These are phyloP conservation scores for Aleiodes testaceus DNA, from an alignment of 2,888 invertebrate genomes.

Conservation along the genomic window DNA sequence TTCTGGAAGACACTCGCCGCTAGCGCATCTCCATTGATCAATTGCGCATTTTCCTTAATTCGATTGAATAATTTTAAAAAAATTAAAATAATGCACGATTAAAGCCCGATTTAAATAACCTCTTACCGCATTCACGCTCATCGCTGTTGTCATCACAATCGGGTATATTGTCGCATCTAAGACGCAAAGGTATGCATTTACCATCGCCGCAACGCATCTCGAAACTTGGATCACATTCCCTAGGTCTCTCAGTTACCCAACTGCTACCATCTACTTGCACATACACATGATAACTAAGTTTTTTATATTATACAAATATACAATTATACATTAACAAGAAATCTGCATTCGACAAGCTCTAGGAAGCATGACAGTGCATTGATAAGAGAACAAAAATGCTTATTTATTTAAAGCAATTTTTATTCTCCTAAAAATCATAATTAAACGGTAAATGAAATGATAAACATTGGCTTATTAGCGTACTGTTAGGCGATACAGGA, in stretches of 20 bases:
- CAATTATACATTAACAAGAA: slow-evolving; percentile 39
- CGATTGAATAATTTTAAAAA: slow-evolving; percentile 24
- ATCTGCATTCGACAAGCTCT: slow-evolving; percentile 43
- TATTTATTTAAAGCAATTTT: slow-evolving; percentile 26
- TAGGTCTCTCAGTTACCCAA: slow-evolving; percentile 49
- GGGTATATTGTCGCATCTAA: slow-evolving; percentile 77
- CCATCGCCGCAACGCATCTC: slow-evolving; percentile 77
- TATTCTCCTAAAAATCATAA: neutral
- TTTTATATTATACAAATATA: slow-evolving; percentile 38
- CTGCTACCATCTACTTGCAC: slow-evolving; percentile 55
- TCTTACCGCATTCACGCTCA: slow-evolving; percentile 77
- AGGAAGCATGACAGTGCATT: slow-evolving; percentile 23
- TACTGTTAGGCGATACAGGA: slow-evolving; percentile 65
- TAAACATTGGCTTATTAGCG: slow-evolving; percentile 55
- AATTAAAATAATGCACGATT: slow-evolving; percentile 5
- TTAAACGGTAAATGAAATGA: slow-evolving; percentile 20
- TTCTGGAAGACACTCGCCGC: slow-evolving; percentile 77
- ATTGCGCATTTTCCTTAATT: slow-evolving; percentile 61
- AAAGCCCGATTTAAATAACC: slow-evolving; percentile 20
- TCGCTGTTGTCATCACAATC: slow-evolving; percentile 80
- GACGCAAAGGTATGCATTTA: slow-evolving; percentile 76
- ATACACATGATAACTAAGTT: slow-evolving; percentile 49
- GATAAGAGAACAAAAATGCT: slow-evolving; percentile 22
- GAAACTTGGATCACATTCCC: slow-evolving; percentile 58
- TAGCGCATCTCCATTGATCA: slow-evolving; percentile 74